Conservation (phyloP, 1,140 invertebrate genomes). For the Drosophila pseudoobscura region DNA sequence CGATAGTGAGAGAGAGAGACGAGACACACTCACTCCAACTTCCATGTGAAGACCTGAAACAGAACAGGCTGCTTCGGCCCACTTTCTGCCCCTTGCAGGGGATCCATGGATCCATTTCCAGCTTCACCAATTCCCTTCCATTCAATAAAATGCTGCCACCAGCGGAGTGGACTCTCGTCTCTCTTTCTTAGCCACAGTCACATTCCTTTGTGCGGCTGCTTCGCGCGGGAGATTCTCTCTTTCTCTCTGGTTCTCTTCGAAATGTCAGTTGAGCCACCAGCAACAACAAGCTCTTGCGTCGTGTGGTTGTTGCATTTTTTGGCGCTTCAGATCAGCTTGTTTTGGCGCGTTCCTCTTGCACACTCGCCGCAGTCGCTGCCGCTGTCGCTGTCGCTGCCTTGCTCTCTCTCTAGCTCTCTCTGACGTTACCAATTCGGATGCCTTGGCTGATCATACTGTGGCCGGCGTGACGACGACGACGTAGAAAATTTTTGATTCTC, state of each 20-base stretch:
- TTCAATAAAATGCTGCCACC: conserved; percentile 57
- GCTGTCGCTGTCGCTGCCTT: conserved; percentile 1
- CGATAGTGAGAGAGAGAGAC: no score
- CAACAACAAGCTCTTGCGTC: conserved; percentile 32
- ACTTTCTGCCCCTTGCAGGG: conserved; percentile 12
- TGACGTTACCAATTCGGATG: conserved; percentile 44
- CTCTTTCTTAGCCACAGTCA: conserved; percentile 11
- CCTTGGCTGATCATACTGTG: conserved; percentile 51
- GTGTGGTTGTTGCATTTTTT: conserved; percentile 73
- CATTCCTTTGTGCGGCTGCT: conserved; percentile 33
- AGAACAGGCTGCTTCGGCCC: background rate
- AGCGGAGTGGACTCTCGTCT: conserved; percentile 25
- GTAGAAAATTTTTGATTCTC: conserved; percentile 42
- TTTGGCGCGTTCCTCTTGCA: conserved; percentile 68
- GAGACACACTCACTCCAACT: background rate
- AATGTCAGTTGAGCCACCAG: conserved; percentile 59
- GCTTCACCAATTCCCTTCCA: conserved; percentile 48
- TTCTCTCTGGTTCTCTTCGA: conserved; percentile 22
- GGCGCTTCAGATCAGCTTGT: conserved; percentile 58
- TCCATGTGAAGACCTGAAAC: background rate
- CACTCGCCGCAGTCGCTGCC: conserved; percentile 40
- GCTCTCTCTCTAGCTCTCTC: conserved; percentile 2
- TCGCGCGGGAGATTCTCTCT: conserved; percentile 50
- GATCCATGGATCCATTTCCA: conserved; percentile 12
- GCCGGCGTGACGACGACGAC: conserved; percentile 62